These are phyloP conservation scores for Sebastolobus alascanus DNA, from an alignment of 2,797 vertebrate genomes.

Conservation along the genomic window DNA sequence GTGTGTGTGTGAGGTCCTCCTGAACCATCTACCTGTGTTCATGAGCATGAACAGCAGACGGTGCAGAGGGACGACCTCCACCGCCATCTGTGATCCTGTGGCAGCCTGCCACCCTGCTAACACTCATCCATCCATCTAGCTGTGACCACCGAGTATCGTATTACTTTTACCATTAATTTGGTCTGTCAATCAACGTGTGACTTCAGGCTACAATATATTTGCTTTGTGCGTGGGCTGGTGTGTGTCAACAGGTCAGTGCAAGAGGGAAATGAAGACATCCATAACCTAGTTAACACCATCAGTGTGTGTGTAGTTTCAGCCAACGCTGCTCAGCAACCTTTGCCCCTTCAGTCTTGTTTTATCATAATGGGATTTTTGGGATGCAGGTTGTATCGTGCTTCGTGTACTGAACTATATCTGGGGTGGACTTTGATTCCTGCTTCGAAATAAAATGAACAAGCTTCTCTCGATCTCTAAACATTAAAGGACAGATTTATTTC, in stretches of 20 bases:
- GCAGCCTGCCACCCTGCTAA: slow-evolving; percentile 1
- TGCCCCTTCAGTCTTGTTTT: background rate
- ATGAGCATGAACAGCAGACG: slow-evolving; percentile 34
- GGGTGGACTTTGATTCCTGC: background rate
- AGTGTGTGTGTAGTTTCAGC: background rate
- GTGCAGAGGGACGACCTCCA: slow-evolving; percentile 29
- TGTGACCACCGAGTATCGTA: background rate
- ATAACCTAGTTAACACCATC: background rate
- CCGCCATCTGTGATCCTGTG: slow-evolving; percentile 51
- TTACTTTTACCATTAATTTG: background rate
- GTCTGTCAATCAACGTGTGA: background rate
- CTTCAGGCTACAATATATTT: background rate
- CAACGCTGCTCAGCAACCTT: background rate
- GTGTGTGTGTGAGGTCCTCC: background rate
- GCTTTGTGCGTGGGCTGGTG: background rate
- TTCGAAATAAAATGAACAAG: background rate
- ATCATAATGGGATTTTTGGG: background rate
- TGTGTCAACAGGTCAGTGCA: slow-evolving; percentile 1
- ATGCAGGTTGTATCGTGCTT: background rate
- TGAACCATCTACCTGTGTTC: slow-evolving; percentile 45
- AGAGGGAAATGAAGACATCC: background rate
- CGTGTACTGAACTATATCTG: background rate
- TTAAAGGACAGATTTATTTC: background rate
- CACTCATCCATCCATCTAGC: background rate
- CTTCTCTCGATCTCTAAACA: background rate